Evolutionary conservation across 2,113 vertebrate species (phyloP).

Genomic region (Oenanthe melanoleuca): DNA sequence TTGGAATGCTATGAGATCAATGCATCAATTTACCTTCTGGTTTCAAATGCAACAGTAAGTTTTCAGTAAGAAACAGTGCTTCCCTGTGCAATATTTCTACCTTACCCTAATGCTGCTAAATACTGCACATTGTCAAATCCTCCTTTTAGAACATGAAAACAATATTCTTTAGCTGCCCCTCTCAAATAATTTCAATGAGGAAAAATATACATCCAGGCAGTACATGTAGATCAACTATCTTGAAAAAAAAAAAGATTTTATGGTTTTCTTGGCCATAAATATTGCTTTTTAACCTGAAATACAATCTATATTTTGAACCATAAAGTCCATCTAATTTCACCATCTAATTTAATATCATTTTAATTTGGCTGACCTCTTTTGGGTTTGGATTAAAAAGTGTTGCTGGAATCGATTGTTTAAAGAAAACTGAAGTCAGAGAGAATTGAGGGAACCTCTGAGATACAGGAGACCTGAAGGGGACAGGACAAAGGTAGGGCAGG

Average conservation of each 20-base stretch:
- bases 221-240: not conserved
- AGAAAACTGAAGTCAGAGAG: not conserved
- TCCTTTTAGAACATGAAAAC: not conserved
- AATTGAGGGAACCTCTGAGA: not conserved
- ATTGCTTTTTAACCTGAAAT: not conserved
- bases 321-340: not conserved
- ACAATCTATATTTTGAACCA: not conserved
- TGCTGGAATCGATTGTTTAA: not conserved
- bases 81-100: not conserved
- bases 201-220: not conserved
- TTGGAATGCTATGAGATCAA: not conserved
- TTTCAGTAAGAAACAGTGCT: not conserved
- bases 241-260: not conserved
- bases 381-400: not conserved
- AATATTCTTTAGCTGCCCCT: not conserved
- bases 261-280: not conserved
- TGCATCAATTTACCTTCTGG: not conserved
- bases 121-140: not conserved
- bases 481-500: not conserved
- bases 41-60: not conserved
- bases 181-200: not conserved
- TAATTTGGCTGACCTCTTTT: not conserved
- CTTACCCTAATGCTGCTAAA: not conserved
- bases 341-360: not conserved
- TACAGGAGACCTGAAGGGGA: not conserved